A percentile compares a stretch with the other conserved stretches of the same genome.
Conservation (phyloP, 1,140 invertebrate species). For the Dreissena rostriformis region DNA sequence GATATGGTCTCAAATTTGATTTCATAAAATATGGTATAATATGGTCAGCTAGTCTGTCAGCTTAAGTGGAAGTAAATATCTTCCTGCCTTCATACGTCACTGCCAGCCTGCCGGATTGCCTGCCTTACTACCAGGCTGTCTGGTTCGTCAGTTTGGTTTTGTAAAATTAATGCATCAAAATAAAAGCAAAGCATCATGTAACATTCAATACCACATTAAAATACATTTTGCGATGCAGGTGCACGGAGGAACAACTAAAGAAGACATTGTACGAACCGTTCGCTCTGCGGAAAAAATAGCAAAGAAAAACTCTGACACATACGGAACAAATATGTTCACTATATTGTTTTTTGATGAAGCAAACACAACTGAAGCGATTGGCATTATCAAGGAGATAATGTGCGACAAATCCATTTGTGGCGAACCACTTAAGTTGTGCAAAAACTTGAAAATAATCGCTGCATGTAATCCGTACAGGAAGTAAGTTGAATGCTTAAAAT, state of each 20-base stretch:
- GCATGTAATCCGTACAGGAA: conserved; percentile 76
- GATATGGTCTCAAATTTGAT: too few species aligned
- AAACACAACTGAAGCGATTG: conserved; percentile 76
- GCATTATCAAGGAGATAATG: conserved; percentile 78
- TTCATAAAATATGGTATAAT: too few species aligned
- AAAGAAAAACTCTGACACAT: conserved; percentile 53
- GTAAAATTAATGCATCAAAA: too few species aligned
- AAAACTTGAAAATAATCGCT: conserved; percentile 72
- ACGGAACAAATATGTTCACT: conserved; percentile 57
- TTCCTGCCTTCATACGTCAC: too few species aligned
- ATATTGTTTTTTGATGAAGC: conserved; percentile 77
- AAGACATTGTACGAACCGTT: conserved; percentile 68
- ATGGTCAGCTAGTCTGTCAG: too few species aligned
- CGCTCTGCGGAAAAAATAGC: conserved; percentile 61
- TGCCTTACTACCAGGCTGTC: too few species aligned
- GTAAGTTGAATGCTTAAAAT: too few species aligned
- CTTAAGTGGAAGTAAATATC: too few species aligned
- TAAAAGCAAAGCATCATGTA: too few species aligned
- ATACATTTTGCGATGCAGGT: conserved; percentile 55
- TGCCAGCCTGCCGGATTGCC: too few species aligned
- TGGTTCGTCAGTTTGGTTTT: too few species aligned
- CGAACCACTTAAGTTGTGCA: conserved; percentile 42
- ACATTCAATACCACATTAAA: too few species aligned
- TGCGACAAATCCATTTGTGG: conserved; percentile 73
- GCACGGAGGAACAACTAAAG: conserved; percentile 72